Conservation (phyloP, 1,140 invertebrate species). For the Drosophila bifasciata region DNA sequence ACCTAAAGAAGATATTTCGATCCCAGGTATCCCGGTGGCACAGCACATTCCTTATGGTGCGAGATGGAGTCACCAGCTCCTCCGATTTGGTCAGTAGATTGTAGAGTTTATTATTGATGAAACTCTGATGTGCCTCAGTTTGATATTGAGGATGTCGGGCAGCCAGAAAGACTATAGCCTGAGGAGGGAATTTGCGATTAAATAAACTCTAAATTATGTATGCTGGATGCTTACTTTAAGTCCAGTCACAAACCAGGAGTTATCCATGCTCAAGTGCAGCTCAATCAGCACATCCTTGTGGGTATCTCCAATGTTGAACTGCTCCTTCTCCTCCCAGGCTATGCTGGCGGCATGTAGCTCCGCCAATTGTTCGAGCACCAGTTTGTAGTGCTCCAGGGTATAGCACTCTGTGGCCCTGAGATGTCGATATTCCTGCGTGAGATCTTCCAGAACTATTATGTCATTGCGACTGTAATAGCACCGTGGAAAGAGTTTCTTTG, state of each 20-base stretch:
- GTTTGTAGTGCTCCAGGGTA: constrained; percentile 60
- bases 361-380: constrained; percentile 80
- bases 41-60: constrained; percentile 84
- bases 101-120: constrained; percentile 73
- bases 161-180: constrained; percentile 67
- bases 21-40: constrained; percentile 88
- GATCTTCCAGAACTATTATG: constrained; percentile 84
- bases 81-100: constrained; percentile 56
- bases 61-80: constrained; percentile 58
- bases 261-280: constrained; percentile 44
- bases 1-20: constrained; percentile 87
- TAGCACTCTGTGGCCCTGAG: constrained; percentile 59
- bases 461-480: constrained; percentile 67
- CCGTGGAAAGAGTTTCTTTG: constrained; percentile 55
- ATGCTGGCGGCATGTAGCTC: constrained; percentile 83
- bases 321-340: constrained; percentile 68
- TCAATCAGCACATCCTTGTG: constrained; percentile 60
- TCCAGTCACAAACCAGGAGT: constrained; percentile 64
- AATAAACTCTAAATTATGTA: accelerated
- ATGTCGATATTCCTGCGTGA: constrained; percentile 64
- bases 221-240: constrained; percentile 48
- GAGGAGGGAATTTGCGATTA: neutral
- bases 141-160: constrained; percentile 62
- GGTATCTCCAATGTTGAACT: constrained; percentile 71
- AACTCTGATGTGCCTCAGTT: constrained; percentile 29